Base-by-base conservation (phyloP, 2,113 vertebrate species). In the Dermatemys mawii region DNA sequence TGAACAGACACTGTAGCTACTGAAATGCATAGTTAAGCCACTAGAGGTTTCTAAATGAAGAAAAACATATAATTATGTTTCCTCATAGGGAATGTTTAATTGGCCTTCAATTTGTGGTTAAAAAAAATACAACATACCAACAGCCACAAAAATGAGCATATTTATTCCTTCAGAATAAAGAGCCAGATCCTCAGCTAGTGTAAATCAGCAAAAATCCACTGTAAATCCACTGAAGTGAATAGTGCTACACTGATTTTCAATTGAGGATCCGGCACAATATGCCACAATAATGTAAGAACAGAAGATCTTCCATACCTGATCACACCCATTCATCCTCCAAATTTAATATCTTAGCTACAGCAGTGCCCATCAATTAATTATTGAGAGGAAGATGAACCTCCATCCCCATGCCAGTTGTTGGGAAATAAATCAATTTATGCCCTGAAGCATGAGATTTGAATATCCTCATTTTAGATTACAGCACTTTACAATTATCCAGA, bases 351-450 rank as follows among this genome's bases (percentile, higher is more conserved):
- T 76, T 90, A 24, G 38, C 51, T 90, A 21, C 48, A 35, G 60
- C 24, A 54, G 44, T 87, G 60, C 48, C 78, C 35, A 83, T 83
- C 38, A 83, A 49, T 83, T 67, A 67, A 13, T 60, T 41, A 86
- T 53, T 50, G 32, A 93, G 50, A 8, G 50, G 92, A 95, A 90
- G 29, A 94, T 88, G 27, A 91, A 87, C 32, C 21, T 90, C 86
- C 80, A 1, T 5, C 35, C 54, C 29, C 67, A 90, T 88, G 82
- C 2, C 21, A 80, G 63, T 41, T 19, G 4, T 13, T 11, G 5
- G 32, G 38, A 41, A 73, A 41, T 8, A 11, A 8, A 50, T 85
- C 73, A 50, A 32, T 21, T 83, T 49, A 57, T 75, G 0, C 54
- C 82, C 27, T 48, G 11, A 90, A 88, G 11, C 32, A n/a, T 22